A percentile compares a stretch with the other conserved stretches of the same genome.
Conservation (phyloP, 1,140 invertebrate species). For the Halictus rubicundus region DNA sequence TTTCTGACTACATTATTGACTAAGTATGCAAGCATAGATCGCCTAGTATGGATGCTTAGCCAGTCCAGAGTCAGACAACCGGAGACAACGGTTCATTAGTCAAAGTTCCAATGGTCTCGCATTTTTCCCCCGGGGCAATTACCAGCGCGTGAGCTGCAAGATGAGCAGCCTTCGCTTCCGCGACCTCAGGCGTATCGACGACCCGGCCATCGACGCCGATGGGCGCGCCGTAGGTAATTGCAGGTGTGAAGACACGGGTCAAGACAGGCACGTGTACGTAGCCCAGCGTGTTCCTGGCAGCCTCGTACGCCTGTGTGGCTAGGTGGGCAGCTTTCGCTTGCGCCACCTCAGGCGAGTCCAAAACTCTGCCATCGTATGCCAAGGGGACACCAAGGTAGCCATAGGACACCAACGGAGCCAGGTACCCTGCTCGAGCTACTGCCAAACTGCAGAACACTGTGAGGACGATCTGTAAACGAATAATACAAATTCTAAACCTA, state of each 20-base stretch:
- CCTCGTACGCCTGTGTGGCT: constrained; percentile 71
- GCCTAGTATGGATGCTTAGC: too few species aligned
- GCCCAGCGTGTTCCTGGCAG: constrained; percentile 69
- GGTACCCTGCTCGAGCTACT: constrained; percentile 46
- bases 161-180: constrained; percentile 83
- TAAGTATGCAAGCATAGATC: too few species aligned
- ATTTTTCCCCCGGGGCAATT: constrained; percentile 6
- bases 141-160: constrained; percentile 79
- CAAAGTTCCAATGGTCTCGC: not conserved
- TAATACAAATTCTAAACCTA: too few species aligned
- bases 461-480: constrained; percentile 62
- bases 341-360: constrained; percentile 84
- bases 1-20: too few species aligned
- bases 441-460: constrained; percentile 55
- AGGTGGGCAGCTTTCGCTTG: constrained; percentile 82
- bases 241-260: constrained; percentile 46
- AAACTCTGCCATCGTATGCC: constrained; percentile 71
- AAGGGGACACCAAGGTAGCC: constrained; percentile 17
- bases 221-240: constrained; percentile 70
- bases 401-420: constrained; percentile 29
- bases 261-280: constrained; percentile 61
- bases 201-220: constrained; percentile 81
- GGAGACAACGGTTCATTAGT: not conserved
- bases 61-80: too few species aligned
- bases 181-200: constrained; percentile 83